phyloP scores from a whole-genome alignment of 2,888 invertebrate species.

The Phania funesta region DNA sequence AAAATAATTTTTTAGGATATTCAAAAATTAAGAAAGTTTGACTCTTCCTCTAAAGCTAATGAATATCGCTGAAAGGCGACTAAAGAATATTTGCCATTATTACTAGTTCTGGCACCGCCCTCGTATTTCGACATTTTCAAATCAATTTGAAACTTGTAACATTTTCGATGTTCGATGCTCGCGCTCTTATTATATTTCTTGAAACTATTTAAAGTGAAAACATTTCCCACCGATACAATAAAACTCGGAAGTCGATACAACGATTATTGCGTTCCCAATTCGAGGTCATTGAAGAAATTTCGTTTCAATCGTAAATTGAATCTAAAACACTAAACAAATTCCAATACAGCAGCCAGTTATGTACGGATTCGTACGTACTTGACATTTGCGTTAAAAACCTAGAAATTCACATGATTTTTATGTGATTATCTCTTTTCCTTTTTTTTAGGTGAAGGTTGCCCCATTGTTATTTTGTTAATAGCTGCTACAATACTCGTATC shows the following conservation, averaged over 20 bases:
- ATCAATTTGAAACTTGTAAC: too few species aligned
- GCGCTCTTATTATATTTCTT: neutral
- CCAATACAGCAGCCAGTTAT: neutral
- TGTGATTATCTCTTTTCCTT: neutral
- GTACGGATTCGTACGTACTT: neutral
- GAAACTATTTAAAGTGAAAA: neutral
- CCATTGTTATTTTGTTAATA: constrained; percentile 28
- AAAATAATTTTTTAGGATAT: too few species aligned
- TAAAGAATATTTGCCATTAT: too few species aligned
- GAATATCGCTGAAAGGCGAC: too few species aligned
- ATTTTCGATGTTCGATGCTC: too few species aligned
- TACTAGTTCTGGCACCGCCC: too few species aligned
- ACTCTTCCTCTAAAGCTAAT: too few species aligned
- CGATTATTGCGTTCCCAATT: neutral
- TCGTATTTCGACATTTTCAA: too few species aligned
- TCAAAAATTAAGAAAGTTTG: too few species aligned
- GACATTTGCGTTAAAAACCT: neutral
- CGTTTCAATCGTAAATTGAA: neutral
- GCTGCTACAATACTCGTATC: neutral
- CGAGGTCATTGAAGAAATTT: constrained; percentile 2
- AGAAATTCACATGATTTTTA: constrained; percentile 37
- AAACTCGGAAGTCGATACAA: constrained; percentile 22
- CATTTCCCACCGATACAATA: neutral
- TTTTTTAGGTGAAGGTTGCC: constrained; percentile 62
- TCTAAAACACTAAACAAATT: neutral